Conservation (phyloP, 2,888 invertebrate genomes). For the Eupithecia exiguata region DNA sequence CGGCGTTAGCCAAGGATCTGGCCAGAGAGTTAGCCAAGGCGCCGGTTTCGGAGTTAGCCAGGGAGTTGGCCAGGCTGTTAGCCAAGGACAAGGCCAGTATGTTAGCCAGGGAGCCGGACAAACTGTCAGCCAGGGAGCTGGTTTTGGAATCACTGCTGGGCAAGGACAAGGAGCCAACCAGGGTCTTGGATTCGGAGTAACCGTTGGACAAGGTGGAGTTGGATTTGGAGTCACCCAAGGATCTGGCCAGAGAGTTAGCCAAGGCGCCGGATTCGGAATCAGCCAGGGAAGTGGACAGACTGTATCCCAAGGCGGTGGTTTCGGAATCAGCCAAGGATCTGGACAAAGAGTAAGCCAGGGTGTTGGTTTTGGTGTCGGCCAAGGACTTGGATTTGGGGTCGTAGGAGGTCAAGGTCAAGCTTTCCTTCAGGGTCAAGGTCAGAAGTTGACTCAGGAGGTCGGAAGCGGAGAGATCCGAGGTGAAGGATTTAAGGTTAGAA, state of each 20-base stretch:
- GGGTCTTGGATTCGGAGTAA: constrained; percentile 39
- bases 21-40: constrained; percentile 34
- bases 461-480: constrained; percentile 40
- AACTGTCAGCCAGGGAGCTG: constrained; percentile 39
- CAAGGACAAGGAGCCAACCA: constrained; percentile 1
- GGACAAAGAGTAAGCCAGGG: constrained; percentile 33
- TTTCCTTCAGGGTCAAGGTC: constrained; percentile 37
- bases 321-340: constrained; percentile 31
- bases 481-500: constrained; percentile 39
- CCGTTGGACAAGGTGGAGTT: constrained; percentile 32
- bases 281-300: constrained; percentile 29
- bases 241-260: constrained; percentile 23
- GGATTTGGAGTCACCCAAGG: constrained; percentile 31
- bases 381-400: constrained; percentile 30
- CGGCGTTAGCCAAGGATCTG: constrained; percentile 24
- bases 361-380: constrained; percentile 30
- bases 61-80: constrained; percentile 27
- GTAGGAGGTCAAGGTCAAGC: constrained; percentile 41
- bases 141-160: constrained; percentile 4
- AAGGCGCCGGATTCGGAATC: constrained; percentile 33
- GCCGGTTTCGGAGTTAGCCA: constrained; percentile 30
- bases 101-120: constrained; percentile 24
- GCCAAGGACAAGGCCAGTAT: constrained; percentile 39
- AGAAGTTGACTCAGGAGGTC: constrained; percentile 42
- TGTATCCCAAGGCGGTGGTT: constrained; percentile 38